A percentile compares a stretch with the other conserved stretches of the same genome.
These are phyloP conservation scores for Melanotaenia nigrans DNA, from an alignment of 2,797 vertebrate genomes.

Conservation along the genomic window DNA sequence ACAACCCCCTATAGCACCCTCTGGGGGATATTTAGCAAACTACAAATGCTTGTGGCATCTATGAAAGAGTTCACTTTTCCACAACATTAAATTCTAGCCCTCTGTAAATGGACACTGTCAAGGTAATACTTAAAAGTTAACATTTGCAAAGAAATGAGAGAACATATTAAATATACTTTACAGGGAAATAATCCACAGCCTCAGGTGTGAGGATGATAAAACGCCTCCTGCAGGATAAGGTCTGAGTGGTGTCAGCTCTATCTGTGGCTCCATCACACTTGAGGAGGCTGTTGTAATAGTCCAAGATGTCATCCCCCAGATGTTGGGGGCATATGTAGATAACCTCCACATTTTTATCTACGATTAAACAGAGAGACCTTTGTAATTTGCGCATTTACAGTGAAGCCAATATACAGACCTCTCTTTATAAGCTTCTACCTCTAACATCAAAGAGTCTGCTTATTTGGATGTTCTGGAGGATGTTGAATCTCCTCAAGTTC, in stretches of 20 bases:
- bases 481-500: conserved; percentile 74
- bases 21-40: conserved; percentile 71
- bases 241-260: conserved; percentile 67
- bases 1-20: conserved; percentile 72
- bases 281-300: conserved; percentile 89
- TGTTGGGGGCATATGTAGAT: conserved; percentile 89
- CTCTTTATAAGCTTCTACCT: conserved; percentile 73
- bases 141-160: conserved; percentile 16
- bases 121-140: conserved; percentile 1
- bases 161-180: conserved; percentile 72
- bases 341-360: conserved; percentile 91
- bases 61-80: background rate
- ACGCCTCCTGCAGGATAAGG: conserved; percentile 80
- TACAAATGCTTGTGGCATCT: conserved; percentile 42
- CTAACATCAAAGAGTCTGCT: conserved; percentile 88
- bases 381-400: conserved; percentile 12
- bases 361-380: conserved; percentile 41
- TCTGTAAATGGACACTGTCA: background rate
- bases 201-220: conserved; percentile 92
- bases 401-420: background rate
- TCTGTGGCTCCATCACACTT: conserved; percentile 82
- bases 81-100: conserved; percentile 1
- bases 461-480: conserved; percentile 89
- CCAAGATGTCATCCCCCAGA: conserved; percentile 84
- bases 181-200: conserved; percentile 89